phyloP scores from a whole-genome alignment of 2,113 vertebrate species.

The Thomomys bottae region DNA sequence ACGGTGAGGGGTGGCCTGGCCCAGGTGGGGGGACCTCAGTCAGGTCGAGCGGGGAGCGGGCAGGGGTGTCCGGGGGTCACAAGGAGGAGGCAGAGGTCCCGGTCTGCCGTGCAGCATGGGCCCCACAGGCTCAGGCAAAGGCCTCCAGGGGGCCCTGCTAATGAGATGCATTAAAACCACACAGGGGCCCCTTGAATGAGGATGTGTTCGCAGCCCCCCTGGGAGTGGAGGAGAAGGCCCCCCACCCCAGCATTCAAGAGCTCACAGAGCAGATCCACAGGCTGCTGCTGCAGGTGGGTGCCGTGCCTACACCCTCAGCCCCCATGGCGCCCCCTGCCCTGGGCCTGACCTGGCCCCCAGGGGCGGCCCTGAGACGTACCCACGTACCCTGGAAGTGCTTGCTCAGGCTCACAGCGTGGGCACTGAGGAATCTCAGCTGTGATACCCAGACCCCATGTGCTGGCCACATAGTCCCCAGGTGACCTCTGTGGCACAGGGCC shows the following conservation, averaged over 20 bases:
- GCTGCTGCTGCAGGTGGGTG: constrained; percentile 92
- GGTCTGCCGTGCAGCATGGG: too few species aligned
- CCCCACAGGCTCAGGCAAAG: not conserved
- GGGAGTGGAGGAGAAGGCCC: constrained; percentile 86
- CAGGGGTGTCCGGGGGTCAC: not conserved
- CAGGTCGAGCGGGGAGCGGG: accelerated
- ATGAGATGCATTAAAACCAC: not conserved
- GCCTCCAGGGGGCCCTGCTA: not conserved
- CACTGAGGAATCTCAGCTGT: not conserved
- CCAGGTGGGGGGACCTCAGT: not conserved
- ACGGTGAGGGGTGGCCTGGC: not conserved
- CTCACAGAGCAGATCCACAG: constrained; percentile 95
- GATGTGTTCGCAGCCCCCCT: constrained; percentile 91
- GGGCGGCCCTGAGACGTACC: not conserved
- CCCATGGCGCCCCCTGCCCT: not conserved
- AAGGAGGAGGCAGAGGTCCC: not conserved
- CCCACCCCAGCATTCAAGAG: constrained; percentile 90
- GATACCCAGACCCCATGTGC: not conserved
- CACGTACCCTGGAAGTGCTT: not conserved
- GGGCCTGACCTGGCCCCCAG: too few species aligned
- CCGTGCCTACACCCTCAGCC: not conserved
- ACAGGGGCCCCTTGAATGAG: constrained; percentile 96
- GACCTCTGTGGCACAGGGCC: not conserved
- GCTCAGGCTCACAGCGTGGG: too few species aligned
- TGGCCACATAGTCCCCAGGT: accelerated